Conservation (phyloP, 2,888 invertebrate species). For the Thelaira solivaga region DNA sequence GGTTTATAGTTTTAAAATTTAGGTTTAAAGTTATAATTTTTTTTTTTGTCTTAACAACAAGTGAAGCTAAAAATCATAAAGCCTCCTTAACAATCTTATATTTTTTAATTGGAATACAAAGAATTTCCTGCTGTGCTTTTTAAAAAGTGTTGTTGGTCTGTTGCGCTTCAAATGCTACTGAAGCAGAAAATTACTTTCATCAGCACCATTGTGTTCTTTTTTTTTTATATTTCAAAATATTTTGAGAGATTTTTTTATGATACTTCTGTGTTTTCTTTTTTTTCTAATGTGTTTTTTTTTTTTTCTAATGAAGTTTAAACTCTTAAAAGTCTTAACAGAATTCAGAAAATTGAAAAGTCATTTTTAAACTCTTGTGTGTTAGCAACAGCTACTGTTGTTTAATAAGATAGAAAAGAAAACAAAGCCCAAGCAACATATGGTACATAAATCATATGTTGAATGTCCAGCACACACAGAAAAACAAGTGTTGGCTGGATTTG, state of each 20-base stretch:
- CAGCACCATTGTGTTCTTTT: constrained; percentile 65
- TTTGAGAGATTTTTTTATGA: constrained; percentile 28
- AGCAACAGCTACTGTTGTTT: constrained; percentile 35
- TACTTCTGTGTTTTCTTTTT: constrained; percentile 26
- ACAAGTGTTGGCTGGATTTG: neutral
- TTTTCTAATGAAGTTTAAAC: neutral
- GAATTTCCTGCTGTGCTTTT: constrained; percentile 51
- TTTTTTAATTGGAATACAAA: constrained; percentile 15
- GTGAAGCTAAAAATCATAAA: neutral
- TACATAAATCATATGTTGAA: neutral
- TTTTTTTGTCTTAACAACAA: constrained; percentile 15
- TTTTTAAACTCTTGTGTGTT: neutral
- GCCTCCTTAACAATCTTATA: neutral
- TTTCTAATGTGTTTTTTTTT: constrained; percentile 44
- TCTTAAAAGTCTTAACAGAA: neutral
- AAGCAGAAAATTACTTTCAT: constrained; percentile 75
- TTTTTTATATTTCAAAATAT: constrained; percentile 17
- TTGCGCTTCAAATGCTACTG: constrained; percentile 67
- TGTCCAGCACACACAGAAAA: constrained; percentile 1
- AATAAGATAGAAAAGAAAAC: neutral
- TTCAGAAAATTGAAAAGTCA: constrained; percentile 47
- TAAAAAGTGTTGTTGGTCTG: neutral
- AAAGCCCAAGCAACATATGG: no score
- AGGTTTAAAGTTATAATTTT: no score
- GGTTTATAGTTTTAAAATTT: no score